Base-by-base conservation (phyloP, 2,113 vertebrate genomes). In the Semnornis frantzii region DNA sequence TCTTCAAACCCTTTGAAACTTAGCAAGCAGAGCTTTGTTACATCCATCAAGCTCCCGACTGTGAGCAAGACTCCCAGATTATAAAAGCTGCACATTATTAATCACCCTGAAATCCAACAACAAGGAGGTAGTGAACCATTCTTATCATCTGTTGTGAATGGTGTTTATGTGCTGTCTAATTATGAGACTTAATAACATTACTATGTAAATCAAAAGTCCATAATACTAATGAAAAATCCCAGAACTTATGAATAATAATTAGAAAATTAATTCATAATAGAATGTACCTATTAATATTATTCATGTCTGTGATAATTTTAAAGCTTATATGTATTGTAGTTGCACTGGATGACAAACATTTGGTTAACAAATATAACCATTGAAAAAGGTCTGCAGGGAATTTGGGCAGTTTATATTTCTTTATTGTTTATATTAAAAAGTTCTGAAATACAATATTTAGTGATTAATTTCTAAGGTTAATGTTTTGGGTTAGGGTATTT, bases 131-230 rank as follows among this genome's bases (percentile, higher is more conserved):
- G 91, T 58, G 87, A 94, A 87, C 81, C 66, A 73, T 92, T 91
- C 89, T 71, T 78, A 88, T 91, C 48, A 86, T 87, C 73, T 93
- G 54, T 44, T 5, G 54, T 91, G 84, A 94, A 30, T 13, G 92
- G 50, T 48, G 37, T 83, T 93, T 75, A 92, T 90, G 75, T 50
- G 30, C 77, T 63, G 81, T 93, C 91, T 68, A 64, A 85, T 94
- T 93, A 92, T 55, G 55, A 93, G 30, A 81, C 46, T 63, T 79
- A 95, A 84, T 78, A 97, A 74, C 91, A 82, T 71, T 75, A 83
- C 81, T 82, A 90, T 83, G 92, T 78, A 96, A 96, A 97, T 94
- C 84, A 81, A 87, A 96, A 97, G 62, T 82, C 48, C 89, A 96
- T 95, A 89, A 89, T 88, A 70, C 30, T 86, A 94, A 96, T 90